Percentiles rank a stretch among this genome's conserved stretches.
Evolutionary conservation across 2,113 vertebrate species (phyloP).

Genomic region (Nansenia antarctica): DNA sequence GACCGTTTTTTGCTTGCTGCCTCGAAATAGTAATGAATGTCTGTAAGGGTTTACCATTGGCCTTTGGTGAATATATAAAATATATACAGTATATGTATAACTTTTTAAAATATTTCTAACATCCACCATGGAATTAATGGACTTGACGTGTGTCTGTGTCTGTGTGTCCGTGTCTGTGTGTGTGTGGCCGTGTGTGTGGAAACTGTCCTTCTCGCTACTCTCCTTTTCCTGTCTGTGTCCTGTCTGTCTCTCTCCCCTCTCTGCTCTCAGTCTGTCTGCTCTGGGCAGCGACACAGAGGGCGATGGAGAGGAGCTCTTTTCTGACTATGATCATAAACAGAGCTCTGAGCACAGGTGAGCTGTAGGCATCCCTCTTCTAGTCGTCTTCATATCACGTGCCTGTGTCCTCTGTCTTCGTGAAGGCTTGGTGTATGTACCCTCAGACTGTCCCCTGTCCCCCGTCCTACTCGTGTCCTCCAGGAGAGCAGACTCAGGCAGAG

Average conservation of each 20-base stretch:
- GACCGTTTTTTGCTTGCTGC: background rate
- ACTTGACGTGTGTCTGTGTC: background rate
- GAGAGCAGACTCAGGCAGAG: conserved; percentile 71
- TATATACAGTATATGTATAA: too few species aligned
- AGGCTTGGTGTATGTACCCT: background rate
- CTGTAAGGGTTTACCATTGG: too few species aligned
- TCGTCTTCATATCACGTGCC: background rate
- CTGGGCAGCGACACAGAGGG: conserved; percentile 52
- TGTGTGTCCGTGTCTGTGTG: conserved; percentile 12
- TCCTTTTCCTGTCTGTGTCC: background rate
- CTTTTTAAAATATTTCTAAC: too few species aligned
- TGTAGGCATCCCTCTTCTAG: background rate
- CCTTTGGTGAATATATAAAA: too few species aligned
- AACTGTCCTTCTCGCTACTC: background rate
- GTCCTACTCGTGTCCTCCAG: conserved; percentile 64
- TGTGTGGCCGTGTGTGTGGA: background rate
- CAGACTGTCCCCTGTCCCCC: background rate
- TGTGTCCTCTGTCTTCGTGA: background rate
- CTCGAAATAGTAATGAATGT: background rate
- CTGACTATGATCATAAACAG: conserved; percentile 35
- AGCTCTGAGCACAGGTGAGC: conserved; percentile 63
- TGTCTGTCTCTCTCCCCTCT: conserved; percentile 3
- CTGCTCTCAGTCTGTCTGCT: conserved; percentile 52
- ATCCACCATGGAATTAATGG: background rate
- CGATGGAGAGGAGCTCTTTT: conserved; percentile 28